Conservation (phyloP, 2,113 vertebrate genomes). For the Panthera tigris region DNA sequence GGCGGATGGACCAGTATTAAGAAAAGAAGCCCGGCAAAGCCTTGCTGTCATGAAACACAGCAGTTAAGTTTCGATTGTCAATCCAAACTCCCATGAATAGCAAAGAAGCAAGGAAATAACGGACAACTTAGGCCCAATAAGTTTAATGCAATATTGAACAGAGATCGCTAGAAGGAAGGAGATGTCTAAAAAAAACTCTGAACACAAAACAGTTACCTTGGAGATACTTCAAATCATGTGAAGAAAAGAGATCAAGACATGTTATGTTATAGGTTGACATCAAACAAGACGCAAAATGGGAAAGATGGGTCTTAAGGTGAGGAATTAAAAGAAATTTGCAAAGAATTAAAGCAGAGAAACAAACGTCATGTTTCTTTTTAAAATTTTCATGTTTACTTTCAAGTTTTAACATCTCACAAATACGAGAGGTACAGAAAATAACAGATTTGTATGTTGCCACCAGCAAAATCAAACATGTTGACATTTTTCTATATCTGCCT, state of each 20-base stretch:
- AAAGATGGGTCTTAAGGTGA: not conserved
- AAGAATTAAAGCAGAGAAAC: not conserved
- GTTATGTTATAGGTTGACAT: not conserved
- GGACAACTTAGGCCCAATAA: not conserved
- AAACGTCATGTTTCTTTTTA: not conserved
- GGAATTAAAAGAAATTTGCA: not conserved
- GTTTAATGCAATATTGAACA: not conserved
- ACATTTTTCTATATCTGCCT: not conserved
- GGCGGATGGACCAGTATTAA: not conserved
- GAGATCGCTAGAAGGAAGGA: not conserved
- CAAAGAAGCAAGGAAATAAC: not conserved
- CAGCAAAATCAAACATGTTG: slow-evolving; percentile 12
- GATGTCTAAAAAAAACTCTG: not conserved
- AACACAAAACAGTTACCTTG: not conserved
- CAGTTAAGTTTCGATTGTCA: not conserved
- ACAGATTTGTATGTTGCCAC: not conserved
- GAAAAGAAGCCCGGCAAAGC: not conserved
- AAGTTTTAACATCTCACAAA: not conserved
- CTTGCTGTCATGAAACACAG: not conserved
- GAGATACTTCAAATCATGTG: not conserved
- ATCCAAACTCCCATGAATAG: not conserved
- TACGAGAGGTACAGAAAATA: not conserved
- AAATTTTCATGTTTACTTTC: not conserved
- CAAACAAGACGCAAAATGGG: not conserved
- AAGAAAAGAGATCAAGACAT: not conserved